Base-by-base conservation (phyloP, 1,140 invertebrate species). In the Mya arenaria region DNA sequence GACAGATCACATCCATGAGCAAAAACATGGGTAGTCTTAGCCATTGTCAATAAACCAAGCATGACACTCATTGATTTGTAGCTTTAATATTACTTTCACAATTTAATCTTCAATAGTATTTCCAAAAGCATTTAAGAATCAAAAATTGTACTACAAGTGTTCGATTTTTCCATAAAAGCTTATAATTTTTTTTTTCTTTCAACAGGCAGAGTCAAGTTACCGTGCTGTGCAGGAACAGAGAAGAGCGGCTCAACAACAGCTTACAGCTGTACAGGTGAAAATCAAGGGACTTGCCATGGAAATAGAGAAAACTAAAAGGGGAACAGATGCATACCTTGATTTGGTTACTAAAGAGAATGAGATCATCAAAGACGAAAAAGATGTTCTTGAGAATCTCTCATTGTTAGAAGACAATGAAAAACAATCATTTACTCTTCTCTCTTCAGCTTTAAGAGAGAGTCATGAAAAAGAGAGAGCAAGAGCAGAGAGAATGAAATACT, bases 401-500 rank as follows among this genome's bases (percentile, higher is more conserved):
- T 44, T 77, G 17, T 82, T 92, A 23, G 94, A 94, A 82, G 92
- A 91, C 75, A 80, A 81, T 17, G 96, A 96, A 89, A 91, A 96
- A 44, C 95, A 96, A 68, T 91, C 94, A 41, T 96, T 96, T 89
- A 92, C 94, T 1, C 90, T 93, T 0, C 94, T 96, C 82, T 96
- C 95, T 0, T 94, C 95, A 13, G 94, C 95, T 1, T 93, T 96
- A 0, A 94, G 96, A 85, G 94, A 95, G 19, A 95, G 95, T 75
- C 96, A 96, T 87, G 96, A 96, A 87, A 94, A 95, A 81, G 96
- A 96, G 90, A 89, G 95, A 56, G 94, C 95, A 2, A 95, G 96
- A 88, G 95, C 95, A 17, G 95, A 96, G 89, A 93, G 95, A 84
- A 96, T 96, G 73, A 96, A 96, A 90, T 96, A 96, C 87, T 96